Conservation (phyloP, 2,797 vertebrate genomes). For the Parauchenoglanis punctatus region DNA sequence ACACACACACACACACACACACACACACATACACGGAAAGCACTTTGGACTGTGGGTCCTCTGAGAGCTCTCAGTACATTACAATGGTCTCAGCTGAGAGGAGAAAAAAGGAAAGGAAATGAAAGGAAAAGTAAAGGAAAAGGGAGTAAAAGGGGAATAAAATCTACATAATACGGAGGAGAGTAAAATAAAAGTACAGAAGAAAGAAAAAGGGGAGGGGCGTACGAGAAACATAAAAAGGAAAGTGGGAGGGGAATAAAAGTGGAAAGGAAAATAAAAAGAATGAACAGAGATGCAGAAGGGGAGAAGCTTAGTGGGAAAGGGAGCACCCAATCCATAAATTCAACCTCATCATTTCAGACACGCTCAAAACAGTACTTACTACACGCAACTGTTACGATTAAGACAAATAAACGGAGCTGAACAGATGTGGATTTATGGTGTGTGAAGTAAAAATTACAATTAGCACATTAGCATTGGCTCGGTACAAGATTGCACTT, state of each 20-base stretch:
- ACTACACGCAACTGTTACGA: neutral
- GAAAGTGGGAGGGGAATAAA: neutral
- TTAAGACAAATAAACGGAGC: constrained; percentile 27
- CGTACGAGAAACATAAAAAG: neutral
- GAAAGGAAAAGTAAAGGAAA: neutral
- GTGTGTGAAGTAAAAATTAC: constrained; percentile 26
- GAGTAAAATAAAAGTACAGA: neutral
- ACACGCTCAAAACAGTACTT: constrained; percentile 19
- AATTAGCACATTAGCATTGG: constrained; percentile 34
- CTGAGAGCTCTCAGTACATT: constrained; percentile 43
- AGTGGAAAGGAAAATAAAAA: neutral
- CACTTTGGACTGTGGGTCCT: constrained; percentile 39
- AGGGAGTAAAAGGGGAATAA: neutral
- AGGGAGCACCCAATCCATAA: neutral
- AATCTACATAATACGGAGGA: neutral
- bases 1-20: constrained; percentile 26
- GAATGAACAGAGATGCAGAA: neutral
- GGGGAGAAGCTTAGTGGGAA: neutral
- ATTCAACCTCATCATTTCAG: constrained; percentile 18
- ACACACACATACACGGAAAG: constrained; percentile 34
- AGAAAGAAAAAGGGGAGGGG: too few relatives aligned
- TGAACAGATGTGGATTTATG: constrained; percentile 36
- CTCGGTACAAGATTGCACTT: constrained; percentile 3
- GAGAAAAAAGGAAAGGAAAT: neutral
- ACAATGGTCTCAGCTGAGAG: constrained; percentile 27